Conservation (phyloP, 2,113 vertebrate genomes). For the Leiothrix lutea region DNA sequence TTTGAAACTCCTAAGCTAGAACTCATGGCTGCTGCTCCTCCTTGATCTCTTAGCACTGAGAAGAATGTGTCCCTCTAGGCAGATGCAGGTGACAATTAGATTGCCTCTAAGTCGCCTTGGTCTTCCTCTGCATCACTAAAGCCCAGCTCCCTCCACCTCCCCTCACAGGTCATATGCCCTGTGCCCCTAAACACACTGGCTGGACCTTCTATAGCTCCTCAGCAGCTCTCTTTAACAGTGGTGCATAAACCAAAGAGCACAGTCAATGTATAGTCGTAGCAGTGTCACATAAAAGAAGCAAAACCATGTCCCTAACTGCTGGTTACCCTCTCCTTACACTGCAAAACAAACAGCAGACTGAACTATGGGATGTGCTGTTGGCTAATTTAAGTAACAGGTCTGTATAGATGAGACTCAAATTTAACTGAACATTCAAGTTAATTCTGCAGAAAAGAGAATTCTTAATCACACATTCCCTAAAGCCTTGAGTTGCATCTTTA, state of each 20-base stretch:
- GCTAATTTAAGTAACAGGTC: neutral
- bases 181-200: neutral
- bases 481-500: neutral
- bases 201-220: neutral
- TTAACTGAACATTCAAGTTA: neutral
- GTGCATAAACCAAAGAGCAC: neutral
- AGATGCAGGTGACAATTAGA: neutral
- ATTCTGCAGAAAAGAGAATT: neutral
- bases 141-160: neutral
- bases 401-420: neutral
- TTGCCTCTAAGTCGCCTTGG: neutral
- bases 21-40: neutral
- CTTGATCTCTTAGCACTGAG: neutral
- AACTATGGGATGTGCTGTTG: neutral
- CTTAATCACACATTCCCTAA: neutral
- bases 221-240: neutral
- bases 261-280: neutral
- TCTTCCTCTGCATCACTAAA: neutral
- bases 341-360: neutral
- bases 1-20: neutral
- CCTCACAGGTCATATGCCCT: neutral
- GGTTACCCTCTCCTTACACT: neutral
- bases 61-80: fast-evolving
- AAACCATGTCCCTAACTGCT: neutral
- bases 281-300: neutral